Base-by-base conservation (phyloP, 1,140 invertebrate genomes). In the Brachionus sp. region DNA sequence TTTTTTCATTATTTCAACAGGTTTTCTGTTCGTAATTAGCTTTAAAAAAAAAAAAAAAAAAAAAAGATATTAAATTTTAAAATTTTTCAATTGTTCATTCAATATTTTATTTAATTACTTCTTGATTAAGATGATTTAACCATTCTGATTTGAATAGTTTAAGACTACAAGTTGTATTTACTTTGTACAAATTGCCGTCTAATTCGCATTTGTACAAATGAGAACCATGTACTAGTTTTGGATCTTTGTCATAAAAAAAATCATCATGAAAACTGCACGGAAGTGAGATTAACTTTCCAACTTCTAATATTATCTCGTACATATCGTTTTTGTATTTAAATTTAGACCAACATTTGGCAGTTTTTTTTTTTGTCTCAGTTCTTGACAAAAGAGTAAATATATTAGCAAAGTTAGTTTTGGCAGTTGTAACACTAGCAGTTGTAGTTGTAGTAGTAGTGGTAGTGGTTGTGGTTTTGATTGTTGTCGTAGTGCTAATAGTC, bases 191-290 rank as follows among this genome's bases (percentile, higher is more conserved):
- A 29, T 46, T 44, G 23, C 70, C 70, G 39, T 75, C 70, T 39
- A 25, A 4, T 25, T 75, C 70, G n/a, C 70, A 75, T 29, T 75
- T 75, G 39, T 75, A 75, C 70, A 75, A 75, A 75, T 75, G 70
- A 10, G 70, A 46, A 10, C 70, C 70, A 25, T 25, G 19, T 3
- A 50, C 23, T 25, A 46, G 19, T 33, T 75, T 46, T 6, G 16
- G 39, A 12, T 75, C 70, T 46, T 46, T 44, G 10, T 75, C 25
- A 3, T 16, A 25, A 29, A 35, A 75, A 23, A n/a, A 75, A 46
- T 75, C 70, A 46, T 39, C 44, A 2, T 75, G 39, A 75, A 75
- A 75, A 13, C 39, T 46, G 25, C 70, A 75, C 2, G 70, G 70
- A 44, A 75, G 25, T 7, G 19, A 46, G 16, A 75, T 44, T 25